Percentiles rank a stretch among this genome's conserved stretches.
Conservation (phyloP, 2,888 invertebrate genomes). For the Drosophila neonasuta region DNA sequence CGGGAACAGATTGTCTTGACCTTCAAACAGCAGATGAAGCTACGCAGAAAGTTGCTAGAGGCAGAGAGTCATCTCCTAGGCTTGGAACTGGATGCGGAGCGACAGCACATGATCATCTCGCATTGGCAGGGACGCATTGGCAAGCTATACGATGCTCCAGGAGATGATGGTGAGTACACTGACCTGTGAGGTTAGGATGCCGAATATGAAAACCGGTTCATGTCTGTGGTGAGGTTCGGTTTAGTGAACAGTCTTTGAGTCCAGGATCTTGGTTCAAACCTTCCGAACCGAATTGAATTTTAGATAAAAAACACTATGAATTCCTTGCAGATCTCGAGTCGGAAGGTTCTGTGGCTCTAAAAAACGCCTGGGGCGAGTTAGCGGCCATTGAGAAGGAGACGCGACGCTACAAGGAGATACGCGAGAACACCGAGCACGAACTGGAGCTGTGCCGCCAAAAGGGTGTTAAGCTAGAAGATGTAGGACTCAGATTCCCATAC, state of each 20-base stretch:
- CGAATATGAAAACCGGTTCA: not conserved
- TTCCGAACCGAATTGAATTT: not conserved
- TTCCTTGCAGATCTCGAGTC: slow-evolving; percentile 78
- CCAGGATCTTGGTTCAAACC: not conserved
- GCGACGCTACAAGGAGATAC: slow-evolving; percentile 89
- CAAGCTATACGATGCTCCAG: slow-evolving; percentile 83
- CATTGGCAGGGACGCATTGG: slow-evolving; percentile 94
- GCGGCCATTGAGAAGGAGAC: slow-evolving; percentile 93
- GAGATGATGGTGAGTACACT: slow-evolving; percentile 77
- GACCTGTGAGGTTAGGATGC: too few species aligned
- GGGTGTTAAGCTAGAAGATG: slow-evolving; percentile 92
- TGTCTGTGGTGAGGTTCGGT: not conserved
- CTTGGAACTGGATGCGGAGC: slow-evolving; percentile 92
- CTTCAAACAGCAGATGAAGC: slow-evolving; percentile 96
- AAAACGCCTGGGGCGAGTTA: slow-evolving; percentile 92
- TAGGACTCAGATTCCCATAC: slow-evolving; percentile 79
- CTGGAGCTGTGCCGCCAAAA: slow-evolving; percentile 90
- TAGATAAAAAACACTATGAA: not conserved
- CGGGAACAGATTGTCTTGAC: slow-evolving; percentile 93
- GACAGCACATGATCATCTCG: slow-evolving; percentile 91
- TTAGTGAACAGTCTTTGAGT: too few species aligned
- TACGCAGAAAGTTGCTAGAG: slow-evolving; percentile 93
- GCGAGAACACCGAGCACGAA: slow-evolving; percentile 90
- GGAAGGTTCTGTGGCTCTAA: slow-evolving; percentile 83
- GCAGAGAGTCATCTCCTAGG: slow-evolving; percentile 94